Percentiles rank a stretch among this genome's conserved stretches.
phyloP scores from a whole-genome alignment of 37 sponge, comb jelly and placozoan genomes.

The Oopsacas minuta region DNA sequence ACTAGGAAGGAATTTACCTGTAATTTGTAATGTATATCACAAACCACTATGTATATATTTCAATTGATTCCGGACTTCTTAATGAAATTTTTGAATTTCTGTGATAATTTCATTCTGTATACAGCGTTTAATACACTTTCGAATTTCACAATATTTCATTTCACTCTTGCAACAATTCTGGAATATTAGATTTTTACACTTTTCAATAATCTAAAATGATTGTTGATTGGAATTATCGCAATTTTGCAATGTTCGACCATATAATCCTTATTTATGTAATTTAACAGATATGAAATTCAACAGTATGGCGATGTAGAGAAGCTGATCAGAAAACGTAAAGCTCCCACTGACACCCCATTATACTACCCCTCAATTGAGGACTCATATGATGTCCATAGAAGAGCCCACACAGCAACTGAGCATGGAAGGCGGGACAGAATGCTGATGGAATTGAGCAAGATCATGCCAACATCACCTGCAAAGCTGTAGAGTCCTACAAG shows the following conservation, averaged over 20 bases:
- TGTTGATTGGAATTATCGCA: background rate
- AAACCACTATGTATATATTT: background rate
- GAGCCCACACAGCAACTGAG: slow-evolving; percentile 15
- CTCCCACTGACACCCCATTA: slow-evolving; percentile 15
- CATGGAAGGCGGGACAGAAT: slow-evolving; percentile 18
- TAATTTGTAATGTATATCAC: background rate
- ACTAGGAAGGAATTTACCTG: slow-evolving; percentile 20
- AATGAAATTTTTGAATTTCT: background rate
- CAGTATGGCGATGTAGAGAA: slow-evolving; percentile 5
- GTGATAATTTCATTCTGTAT: slow-evolving; percentile 9
- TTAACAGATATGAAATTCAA: slow-evolving; percentile 13
- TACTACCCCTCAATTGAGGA: slow-evolving; percentile 11
- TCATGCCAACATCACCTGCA: slow-evolving; percentile 18
- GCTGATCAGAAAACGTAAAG: slow-evolving; percentile 10
- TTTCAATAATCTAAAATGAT: slow-evolving; percentile 1
- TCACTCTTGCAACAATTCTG: background rate
- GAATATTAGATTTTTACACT: background rate
- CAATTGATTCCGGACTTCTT: slow-evolving; percentile 6
- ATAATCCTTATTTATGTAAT: background rate
- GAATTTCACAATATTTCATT: background rate
- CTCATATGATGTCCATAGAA: slow-evolving; percentile 6
- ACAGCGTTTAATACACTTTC: background rate
- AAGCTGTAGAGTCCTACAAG: slow-evolving; percentile 19
- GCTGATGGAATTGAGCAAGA: slow-evolving; percentile 14
- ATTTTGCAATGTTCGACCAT: slow-evolving; percentile 1